Conservation (phyloP, 2,888 invertebrate species). For the Scaptomyza caliginosa region DNA sequence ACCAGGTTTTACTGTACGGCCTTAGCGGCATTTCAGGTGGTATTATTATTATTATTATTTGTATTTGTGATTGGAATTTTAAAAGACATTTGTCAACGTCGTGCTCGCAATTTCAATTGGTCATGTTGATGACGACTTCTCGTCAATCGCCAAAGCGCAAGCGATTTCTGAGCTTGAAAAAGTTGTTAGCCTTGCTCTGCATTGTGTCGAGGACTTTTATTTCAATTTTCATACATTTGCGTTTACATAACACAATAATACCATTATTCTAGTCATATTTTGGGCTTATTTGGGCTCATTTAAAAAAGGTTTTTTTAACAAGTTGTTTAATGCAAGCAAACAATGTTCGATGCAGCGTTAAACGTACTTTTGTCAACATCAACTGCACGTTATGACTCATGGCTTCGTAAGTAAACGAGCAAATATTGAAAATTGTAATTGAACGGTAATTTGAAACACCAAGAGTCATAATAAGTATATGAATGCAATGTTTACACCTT, state of each 20-base stretch:
- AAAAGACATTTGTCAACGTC: slow-evolving; percentile 40
- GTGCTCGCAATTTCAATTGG: slow-evolving; percentile 46
- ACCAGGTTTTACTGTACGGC: slow-evolving; percentile 46
- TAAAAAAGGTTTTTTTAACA: background rate
- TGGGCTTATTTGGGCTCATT: background rate
- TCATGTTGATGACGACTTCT: slow-evolving; percentile 32
- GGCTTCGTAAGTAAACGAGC: background rate
- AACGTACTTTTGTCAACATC: background rate
- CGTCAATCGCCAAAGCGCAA: slow-evolving; percentile 22
- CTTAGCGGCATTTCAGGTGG: slow-evolving; percentile 41
- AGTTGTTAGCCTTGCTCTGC: slow-evolving; percentile 68
- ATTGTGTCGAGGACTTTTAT: slow-evolving; percentile 29
- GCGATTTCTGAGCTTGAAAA: slow-evolving; percentile 48
- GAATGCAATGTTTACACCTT: background rate
- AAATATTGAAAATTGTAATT: slow-evolving; percentile 25
- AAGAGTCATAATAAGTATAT: background rate
- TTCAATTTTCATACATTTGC: slow-evolving; percentile 15
- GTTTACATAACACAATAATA: slow-evolving; percentile 3
- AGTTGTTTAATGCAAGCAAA: background rate
- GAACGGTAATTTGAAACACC: slow-evolving; percentile 27
- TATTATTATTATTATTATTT: slow-evolving; percentile 32
- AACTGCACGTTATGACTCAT: background rate
- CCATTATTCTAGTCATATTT: slow-evolving; percentile 8
- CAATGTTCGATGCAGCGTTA: background rate
- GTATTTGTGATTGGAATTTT: slow-evolving; percentile 48